These are phyloP conservation scores for Echinometra lucunter DNA, from an alignment of 53 echinoderm and acorn worm genomes.

Conservation along the genomic window DNA sequence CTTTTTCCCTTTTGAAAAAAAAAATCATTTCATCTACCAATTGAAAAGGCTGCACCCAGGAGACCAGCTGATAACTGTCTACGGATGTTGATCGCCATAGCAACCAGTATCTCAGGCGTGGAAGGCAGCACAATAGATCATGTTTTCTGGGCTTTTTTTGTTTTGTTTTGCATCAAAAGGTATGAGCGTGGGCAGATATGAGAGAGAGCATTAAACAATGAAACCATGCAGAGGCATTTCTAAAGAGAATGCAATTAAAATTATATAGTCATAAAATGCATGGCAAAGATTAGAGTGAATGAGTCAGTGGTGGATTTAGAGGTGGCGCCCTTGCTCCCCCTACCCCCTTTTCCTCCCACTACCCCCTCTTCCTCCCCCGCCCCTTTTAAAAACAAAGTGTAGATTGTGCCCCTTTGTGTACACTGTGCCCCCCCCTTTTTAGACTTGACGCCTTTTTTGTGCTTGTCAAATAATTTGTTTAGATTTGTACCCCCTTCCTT, in stretches of 20 bases:
- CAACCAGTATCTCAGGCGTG: background rate
- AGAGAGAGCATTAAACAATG: background rate
- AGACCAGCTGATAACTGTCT: background rate
- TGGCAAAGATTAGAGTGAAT: background rate
- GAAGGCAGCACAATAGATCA: background rate
- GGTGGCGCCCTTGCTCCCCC: too few species aligned
- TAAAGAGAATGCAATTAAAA: background rate
- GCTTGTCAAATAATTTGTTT: too few species aligned
- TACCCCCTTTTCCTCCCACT: too few species aligned
- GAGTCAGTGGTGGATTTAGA: background rate
- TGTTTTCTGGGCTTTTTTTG: background rate
- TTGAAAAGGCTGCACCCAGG: background rate
- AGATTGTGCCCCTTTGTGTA: too few species aligned
- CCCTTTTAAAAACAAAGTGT: too few species aligned
- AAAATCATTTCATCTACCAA: background rate
- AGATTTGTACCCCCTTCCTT: too few species aligned
- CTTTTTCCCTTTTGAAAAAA: background rate
- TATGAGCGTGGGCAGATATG: background rate
- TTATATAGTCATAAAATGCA: background rate
- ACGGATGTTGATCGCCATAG: background rate
- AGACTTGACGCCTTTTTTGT: too few species aligned
- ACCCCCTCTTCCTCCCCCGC: too few species aligned
- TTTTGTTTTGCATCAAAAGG: background rate
- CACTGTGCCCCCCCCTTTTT: too few species aligned
- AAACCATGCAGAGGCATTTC: background rate